Conservation (phyloP, 2,888 invertebrate species). For the Idaea straminata region DNA sequence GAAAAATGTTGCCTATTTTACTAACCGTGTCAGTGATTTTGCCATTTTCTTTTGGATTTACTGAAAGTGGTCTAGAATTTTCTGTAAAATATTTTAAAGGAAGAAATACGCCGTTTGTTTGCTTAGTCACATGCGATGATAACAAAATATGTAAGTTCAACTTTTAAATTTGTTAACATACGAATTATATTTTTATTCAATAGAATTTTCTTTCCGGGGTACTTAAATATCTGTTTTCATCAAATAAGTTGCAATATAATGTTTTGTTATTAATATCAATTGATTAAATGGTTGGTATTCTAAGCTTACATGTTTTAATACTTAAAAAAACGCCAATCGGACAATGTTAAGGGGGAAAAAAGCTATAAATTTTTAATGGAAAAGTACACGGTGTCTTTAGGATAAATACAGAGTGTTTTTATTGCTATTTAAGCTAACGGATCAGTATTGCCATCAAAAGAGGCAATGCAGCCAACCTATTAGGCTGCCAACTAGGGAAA, state of each 20-base stretch:
- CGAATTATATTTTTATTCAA: neutral
- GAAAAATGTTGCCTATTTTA: slow-evolving; percentile 19
- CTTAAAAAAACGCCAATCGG: too few relatives aligned
- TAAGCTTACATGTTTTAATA: too few relatives aligned
- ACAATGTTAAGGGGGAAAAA: too few relatives aligned
- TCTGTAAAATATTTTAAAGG: slow-evolving; percentile 42
- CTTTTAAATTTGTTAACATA: neutral
- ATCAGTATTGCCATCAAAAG: neutral
- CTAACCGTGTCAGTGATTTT: slow-evolving; percentile 9
- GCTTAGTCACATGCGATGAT: slow-evolving; percentile 39
- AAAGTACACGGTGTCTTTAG: neutral
- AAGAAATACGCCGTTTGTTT: slow-evolving; percentile 36
- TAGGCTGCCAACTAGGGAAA: too few relatives aligned
- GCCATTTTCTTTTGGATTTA: slow-evolving; percentile 21
- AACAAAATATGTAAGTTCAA: slow-evolving; percentile 10
- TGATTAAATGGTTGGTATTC: too few relatives aligned
- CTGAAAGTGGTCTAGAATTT: slow-evolving; percentile 25
- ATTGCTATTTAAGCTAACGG: neutral
- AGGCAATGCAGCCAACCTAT: neutral
- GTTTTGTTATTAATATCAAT: too few relatives aligned
- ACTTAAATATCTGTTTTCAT: neutral
- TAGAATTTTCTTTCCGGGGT: neutral
- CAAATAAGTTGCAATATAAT: too few relatives aligned
- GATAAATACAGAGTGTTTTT: neutral
- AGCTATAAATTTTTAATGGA: too few relatives aligned